These are phyloP conservation scores for Propsilocerus akamusi DNA, from an alignment of 1,140 invertebrate genomes.

Conservation along the genomic window DNA sequence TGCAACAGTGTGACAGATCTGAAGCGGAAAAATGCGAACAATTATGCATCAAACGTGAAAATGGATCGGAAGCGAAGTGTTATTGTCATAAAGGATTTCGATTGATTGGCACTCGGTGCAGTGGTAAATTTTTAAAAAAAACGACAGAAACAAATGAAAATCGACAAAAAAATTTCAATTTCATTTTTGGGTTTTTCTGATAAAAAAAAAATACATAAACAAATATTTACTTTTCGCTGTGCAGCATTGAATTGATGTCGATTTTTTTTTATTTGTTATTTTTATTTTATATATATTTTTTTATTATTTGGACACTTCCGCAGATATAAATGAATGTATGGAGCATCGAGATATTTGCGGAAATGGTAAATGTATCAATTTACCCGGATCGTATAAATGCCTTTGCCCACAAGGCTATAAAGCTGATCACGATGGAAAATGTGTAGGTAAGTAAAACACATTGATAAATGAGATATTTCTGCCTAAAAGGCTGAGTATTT, in stretches of 20 bases:
- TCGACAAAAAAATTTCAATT: background rate
- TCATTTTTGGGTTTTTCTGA: background rate
- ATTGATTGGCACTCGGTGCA: background rate
- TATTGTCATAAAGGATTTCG: slow-evolving; percentile 1
- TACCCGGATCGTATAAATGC: background rate
- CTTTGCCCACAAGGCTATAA: background rate
- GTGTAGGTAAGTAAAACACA: background rate
- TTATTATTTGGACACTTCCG: background rate
- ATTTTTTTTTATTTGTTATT: background rate
- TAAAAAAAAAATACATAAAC: background rate
- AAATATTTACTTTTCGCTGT: background rate
- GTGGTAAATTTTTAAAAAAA: background rate
- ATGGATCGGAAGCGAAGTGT: background rate
- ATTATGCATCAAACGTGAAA: background rate
- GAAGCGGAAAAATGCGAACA: slow-evolving; percentile 1
- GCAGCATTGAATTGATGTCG: background rate
- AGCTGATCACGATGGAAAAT: background rate
- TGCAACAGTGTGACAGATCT: slow-evolving; percentile 1
- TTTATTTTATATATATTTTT: no score
- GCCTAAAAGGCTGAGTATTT: no score
- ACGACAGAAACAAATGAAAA: background rate
- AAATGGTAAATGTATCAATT: background rate
- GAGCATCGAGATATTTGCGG: background rate
- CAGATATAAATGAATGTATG: background rate
- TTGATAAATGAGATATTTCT: no score